phyloP scores from a whole-genome alignment of 2,797 vertebrate species.

The Sebastes iracundus region DNA sequence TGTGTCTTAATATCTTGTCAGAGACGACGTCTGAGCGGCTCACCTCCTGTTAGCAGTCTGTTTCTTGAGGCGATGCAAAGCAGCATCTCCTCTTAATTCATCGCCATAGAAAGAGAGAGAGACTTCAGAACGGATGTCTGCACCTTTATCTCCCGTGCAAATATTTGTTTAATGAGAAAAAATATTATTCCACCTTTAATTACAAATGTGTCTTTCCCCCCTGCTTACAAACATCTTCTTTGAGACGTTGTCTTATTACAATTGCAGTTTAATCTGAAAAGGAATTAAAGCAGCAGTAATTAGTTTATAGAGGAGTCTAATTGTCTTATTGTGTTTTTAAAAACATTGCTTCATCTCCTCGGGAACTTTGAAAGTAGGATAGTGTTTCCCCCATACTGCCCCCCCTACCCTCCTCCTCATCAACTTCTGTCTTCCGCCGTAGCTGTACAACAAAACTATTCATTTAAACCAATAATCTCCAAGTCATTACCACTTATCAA shows the following conservation, averaged over 20 bases:
- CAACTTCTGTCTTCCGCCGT: conserved; percentile 49
- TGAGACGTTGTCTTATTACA: conserved; percentile 77
- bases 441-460: conserved; percentile 77
- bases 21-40: conserved; percentile 41
- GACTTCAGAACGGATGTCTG: conserved; percentile 17
- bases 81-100: conserved; percentile 28
- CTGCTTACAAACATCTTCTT: conserved; percentile 76
- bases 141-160: conserved; percentile 58
- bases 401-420: conserved; percentile 28
- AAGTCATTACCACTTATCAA: conserved; percentile 84
- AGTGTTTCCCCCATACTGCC: conserved; percentile 49
- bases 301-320: conserved; percentile 81
- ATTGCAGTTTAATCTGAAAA: conserved; percentile 80
- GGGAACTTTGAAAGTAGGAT: conserved; percentile 79
- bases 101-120: not conserved
- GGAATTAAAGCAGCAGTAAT: conserved; percentile 83
- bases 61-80: conserved; percentile 51
- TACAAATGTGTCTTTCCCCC: conserved; percentile 71
- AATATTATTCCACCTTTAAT: conserved; percentile 80
- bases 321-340: conserved; percentile 82
- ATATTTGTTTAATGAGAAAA: conserved; percentile 74
- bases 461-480: conserved; percentile 83
- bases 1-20: conserved; percentile 55
- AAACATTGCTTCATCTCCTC: conserved; percentile 80
- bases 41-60: conserved; percentile 58